Conservation (phyloP, 2,797 vertebrate genomes). For the Moxostoma hubbsi region DNA sequence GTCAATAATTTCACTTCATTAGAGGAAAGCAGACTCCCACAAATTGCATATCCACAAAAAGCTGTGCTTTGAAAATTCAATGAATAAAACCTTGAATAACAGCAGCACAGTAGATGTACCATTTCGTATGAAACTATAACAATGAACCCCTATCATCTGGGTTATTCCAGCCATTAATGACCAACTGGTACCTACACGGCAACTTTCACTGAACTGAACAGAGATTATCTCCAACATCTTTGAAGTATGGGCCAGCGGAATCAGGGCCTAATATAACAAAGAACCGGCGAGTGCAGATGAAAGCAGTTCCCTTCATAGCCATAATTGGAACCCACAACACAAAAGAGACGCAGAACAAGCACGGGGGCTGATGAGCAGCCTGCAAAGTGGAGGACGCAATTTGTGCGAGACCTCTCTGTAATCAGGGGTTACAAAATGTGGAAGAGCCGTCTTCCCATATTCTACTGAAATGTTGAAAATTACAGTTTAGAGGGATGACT, state of each 20-base stretch:
- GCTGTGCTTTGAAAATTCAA: background rate
- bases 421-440: constrained; percentile 62
- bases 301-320: constrained; percentile 69
- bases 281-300: constrained; percentile 68
- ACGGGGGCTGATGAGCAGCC: constrained; percentile 58
- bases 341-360: constrained; percentile 49
- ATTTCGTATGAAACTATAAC: constrained; percentile 13
- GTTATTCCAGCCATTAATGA: constrained; percentile 36
- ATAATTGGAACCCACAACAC: constrained; percentile 65
- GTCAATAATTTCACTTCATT: constrained; percentile 4
- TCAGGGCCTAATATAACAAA: constrained; percentile 48
- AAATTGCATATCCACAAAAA: constrained; percentile 12
- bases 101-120: background rate
- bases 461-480: constrained; percentile 71
- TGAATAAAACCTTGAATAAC: background rate
- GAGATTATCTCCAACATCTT: constrained; percentile 56
- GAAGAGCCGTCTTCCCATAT: constrained; percentile 57
- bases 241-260: constrained; percentile 66
- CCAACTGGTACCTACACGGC: constrained; percentile 5
- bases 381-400: constrained; percentile 71
- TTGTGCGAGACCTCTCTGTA: constrained; percentile 68
- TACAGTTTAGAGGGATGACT: constrained; percentile 69
- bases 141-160: constrained; percentile 9
- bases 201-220: constrained; percentile 34
- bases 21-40: constrained; percentile 4